Percentiles rank a stretch among this genome's conserved stretches.
Evolutionary conservation across 2,113 vertebrate species (phyloP).

Genomic region (Ciconia maguari): DNA sequence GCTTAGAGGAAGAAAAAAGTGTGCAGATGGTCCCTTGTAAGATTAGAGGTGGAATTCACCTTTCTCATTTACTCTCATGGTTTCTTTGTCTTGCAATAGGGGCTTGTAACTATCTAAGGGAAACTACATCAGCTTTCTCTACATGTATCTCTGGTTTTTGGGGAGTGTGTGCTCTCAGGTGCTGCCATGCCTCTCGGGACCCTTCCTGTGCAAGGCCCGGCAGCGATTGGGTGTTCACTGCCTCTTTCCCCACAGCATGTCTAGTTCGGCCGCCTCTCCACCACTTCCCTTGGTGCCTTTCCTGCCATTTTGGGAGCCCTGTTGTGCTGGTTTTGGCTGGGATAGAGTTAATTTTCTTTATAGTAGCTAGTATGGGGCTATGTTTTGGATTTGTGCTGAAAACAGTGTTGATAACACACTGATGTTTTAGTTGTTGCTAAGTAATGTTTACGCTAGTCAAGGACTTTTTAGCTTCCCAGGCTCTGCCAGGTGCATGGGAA

Average conservation of each 20-base stretch:
- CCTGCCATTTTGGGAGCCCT: not conserved
- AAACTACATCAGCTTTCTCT: not conserved
- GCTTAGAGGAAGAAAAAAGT: not conserved
- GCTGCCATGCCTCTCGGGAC: accelerated
- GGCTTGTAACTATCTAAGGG: not conserved
- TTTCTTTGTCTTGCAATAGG: not conserved
- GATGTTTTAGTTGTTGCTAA: too few species aligned
- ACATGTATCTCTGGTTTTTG: accelerated
- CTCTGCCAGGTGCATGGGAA: too few species aligned
- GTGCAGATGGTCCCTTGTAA: not conserved
- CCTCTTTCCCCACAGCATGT: too few species aligned
- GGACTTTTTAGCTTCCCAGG: too few species aligned
- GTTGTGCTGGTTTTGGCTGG: too few species aligned
- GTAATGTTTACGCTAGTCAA: too few species aligned
- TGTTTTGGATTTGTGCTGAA: too few species aligned
- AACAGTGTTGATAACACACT: too few species aligned
- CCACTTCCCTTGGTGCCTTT: not conserved
- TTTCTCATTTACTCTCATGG: not conserved
- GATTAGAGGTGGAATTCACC: not conserved
- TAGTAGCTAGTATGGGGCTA: too few species aligned
- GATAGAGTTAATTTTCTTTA: too few species aligned
- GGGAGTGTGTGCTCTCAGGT: accelerated
- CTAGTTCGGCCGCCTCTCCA: not conserved
- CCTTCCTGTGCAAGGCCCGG: accelerated
- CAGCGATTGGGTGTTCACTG: accelerated